Evolutionary conservation across 2,113 vertebrate species (phyloP), one percentile per base, ranked within the genome.

Genomic region (Nettapus auritus): DNA sequence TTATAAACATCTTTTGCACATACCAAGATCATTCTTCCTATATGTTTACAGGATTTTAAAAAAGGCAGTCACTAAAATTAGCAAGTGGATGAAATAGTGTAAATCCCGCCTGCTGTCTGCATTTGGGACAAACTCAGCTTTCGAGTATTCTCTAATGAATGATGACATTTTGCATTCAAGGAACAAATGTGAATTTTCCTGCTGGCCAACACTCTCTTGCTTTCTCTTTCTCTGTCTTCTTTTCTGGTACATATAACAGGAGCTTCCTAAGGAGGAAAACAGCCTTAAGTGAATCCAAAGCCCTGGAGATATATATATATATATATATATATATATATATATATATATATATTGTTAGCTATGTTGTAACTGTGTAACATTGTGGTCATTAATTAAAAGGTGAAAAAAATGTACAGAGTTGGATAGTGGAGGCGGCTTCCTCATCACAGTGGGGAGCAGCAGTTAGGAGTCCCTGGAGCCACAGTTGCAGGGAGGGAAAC

Each of bases 81-180:
- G 28, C 31, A 90, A 75, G 66, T 1, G 91, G 86, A 78, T 88
- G 82, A 88, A 96, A 57, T 46, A 34, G 34, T 57, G 52, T 88
- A 93, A 78, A 69, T 93, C 71, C 22, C 2, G 10, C 75, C 75
- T 82, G 52, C 40, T 92, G 48, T 60, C 56, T 90, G 69, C 57
- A 62, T 88, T 60, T 71, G 57, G 52, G 62, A 86, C 68, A 76
- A 88, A 78, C 62, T 85, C n/a, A 80, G 7, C 71, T 83, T 91
- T 76, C 26, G 31, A 57, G 16, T 80, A 56, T 88, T 95, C 55
- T 95, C n/a, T 86, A 91, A 87, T 82, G 73, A 91, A 78, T 74
- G 94, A 87, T 89, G 90, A 94, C 70, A 94, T 91, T 88, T 74
- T 92, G 34, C 52, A 80, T 88, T 95, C 75, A 90, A 78, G 57